Base-by-base conservation (phyloP, 92 coral and sea anemone species). In the Heliopora coerulea region DNA sequence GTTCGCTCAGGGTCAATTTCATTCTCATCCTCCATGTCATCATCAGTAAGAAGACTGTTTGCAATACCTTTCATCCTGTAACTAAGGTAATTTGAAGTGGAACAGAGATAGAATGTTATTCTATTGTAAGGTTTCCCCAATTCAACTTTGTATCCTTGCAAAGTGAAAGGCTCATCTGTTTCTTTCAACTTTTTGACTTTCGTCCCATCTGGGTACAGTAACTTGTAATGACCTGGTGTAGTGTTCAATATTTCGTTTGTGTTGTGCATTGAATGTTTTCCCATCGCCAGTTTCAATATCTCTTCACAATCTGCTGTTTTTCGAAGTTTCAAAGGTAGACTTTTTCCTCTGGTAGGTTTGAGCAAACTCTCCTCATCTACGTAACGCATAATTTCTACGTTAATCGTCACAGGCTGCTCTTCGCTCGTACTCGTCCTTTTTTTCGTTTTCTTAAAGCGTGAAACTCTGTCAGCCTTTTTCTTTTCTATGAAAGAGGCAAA, bases 291-390 rank as follows among this genome's bases (percentile, higher is more conserved):
- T 70, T 44, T 65, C 56, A 85, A 57, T 9, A 85, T 65, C 65
- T 75, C 80, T 56, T 80, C 75, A 62, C 79, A 60, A 62, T 80
- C 72, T 20, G 89, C 72, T n/a, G 83, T 58, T 61, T 68, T 74
- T 35, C 82, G 79, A 58, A 85, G 78, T 70, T 78, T 85, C 59
- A 84, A 29, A 17, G 85, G 85, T 26, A 80, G 68, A 73, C 52
- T 72, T 64, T 78, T 79, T 20, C 87, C 80, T 83, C 87, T 72
- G 44, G 50, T 66, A 68, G 83, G 79, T 78, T 80, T 85, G 2
- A 75, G 65, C 61, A 59, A 19, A 52, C 85, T 72, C 68, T 85
- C 85, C 56, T 80, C 89, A 41, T 80, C 75, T 19, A 64, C 49
- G 75, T 61, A 81, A 34, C 76, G 32, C 85, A 74, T 64, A 44